Base-by-base conservation (phyloP, 1,140 invertebrate genomes). In the Microplitis demolitor region DNA sequence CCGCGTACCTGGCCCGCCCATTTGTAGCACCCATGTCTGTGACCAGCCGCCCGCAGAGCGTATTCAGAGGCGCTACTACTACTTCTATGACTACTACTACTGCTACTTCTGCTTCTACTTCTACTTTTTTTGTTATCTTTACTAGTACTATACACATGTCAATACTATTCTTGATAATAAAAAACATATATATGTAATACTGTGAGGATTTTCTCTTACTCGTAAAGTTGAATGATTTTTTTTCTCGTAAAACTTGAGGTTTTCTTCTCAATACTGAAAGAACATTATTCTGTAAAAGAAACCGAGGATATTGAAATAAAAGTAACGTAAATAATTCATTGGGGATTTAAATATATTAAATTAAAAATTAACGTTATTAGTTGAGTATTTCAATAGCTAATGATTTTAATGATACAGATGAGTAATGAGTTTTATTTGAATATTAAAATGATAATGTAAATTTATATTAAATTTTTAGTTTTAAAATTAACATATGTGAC, bases 1-100 rank as follows among this genome's bases (percentile, higher is more conserved):
- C 75, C 80, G 76, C 78, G 77, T 78, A 66, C 66, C 82, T 77
- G 83, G 81, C 76, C 83, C 84, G 83, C 84, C 84, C 82, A 84
- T 84, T 84, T 85, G 83, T 85, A 84, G 84, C 84, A 82, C 83
- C 83, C 79, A 79, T 84, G 83, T 85, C 80, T 82, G 80, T 77
- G 80, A 82, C 79, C 79, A 84, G 81, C 82, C 70, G 70, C 70
- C 70, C 34, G 34, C 35, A 34, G 70, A 45, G 70, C 35, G 62
- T 37, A 70, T 64, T 64, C 62, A 64, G 50, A 33, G 62, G 50
- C 50, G 62, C 70, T 45, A 45, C 5, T 45, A 45, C 39, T 6
- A 11, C 39, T 45, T 9, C 39, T 45, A 45, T 45, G 11, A 6
- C 6, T 11, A 45, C 39, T 45, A 9, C 11, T 45, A 45, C 39